Base-by-base conservation (phyloP, 2,888 invertebrate species). In the Tipula vernalis region DNA sequence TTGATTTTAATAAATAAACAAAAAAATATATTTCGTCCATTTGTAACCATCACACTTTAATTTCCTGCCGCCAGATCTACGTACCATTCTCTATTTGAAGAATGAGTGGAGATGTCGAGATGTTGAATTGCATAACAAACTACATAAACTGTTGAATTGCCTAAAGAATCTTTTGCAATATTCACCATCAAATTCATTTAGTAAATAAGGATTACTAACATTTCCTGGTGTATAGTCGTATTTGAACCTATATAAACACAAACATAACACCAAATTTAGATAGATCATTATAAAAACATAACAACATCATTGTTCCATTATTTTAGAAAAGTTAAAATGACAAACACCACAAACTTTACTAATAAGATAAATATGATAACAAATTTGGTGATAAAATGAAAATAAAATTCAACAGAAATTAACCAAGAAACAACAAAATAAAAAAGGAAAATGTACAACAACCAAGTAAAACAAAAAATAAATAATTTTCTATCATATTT, bases 401-500 rank as follows among this genome's bases (percentile, higher is more conserved):
- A 57, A 71, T 10, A 71, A 71, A 71, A 71, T 71, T 10, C 71
- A 71, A 71, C 71, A 28, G 71, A 71, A 71, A 71, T 71, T 28
- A 71, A 71, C 71, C 51, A 71, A 71, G 28, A 71, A 71, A 71
- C 28, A 71, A 71, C 71, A 71, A 71, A 51, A 51, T 15, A 15
- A 51, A 51, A 71, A 71, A 6, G 71, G 71, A 71, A 28, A 71
- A 71, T 71, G 71, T 71, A 71, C 28, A 71, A 28, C 28, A 71
- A 71, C 28, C 71, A 71, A 71, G 71, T 71, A 28, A 51, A 51
- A 71, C 28, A 71, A 3, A 71, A 71, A 71, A 71, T 28, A 71
- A 71, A 71, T 71, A 71, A 71, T 71, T 71, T 71, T 71, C 71
- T 71, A 71, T 71, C 71, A 71, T 71, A 71, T 71, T 71, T 71